Base-by-base conservation (phyloP, 2,113 vertebrate species). In the Osmerus mordax region DNA sequence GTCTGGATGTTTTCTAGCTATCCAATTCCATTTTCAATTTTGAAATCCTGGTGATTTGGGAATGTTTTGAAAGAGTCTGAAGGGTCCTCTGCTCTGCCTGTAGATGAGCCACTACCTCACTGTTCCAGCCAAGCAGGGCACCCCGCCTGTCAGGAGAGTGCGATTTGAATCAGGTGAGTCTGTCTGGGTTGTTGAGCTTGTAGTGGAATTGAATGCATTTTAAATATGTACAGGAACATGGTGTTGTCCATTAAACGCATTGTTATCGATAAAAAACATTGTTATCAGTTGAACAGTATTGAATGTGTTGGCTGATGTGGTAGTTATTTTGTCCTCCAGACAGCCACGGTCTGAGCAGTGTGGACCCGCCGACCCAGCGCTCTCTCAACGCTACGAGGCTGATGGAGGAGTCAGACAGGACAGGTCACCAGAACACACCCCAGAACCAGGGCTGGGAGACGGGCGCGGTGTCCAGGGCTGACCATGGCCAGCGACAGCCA, bases 51-150 rank as follows among this genome's bases (percentile, higher is more conserved):
- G 16, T 69, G 16, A 0, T 51, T 16, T 11, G 12, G 15, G 16
- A 61, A 29, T 61, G 28, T 25, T 4, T 41, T 41, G 36, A 41
- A 41, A 41, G 32, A 32, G 3, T 32, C 32, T 32, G 32, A 51
- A 9, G 3, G 8, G 11, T 55, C 41, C 66, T 0, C 3, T 14
- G 41, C 65, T 6, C 0, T 66, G 41, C 11, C 21, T 9, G 78
- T 87, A 93, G 92, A 91, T 93, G 89, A 96, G 93, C 83, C 95
- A 95, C 79, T 98, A 95, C 87, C 90, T 98, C 89, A 97, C 95
- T 0, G 95, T 97, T 70, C 95, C 95, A 0, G 90, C 93, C 0
- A 94, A 95, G 11, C 77, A 93, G 12, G 95, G 94, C 60, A 93
- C 92, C 0, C 90, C 95, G 1, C 89, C 93, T 21, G 92, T 94